Percentiles rank a stretch among this genome's conserved stretches.
These are phyloP conservation scores for Drosophila orena DNA, from an alignment of 1,140 invertebrate genomes.

Conservation along the genomic window DNA sequence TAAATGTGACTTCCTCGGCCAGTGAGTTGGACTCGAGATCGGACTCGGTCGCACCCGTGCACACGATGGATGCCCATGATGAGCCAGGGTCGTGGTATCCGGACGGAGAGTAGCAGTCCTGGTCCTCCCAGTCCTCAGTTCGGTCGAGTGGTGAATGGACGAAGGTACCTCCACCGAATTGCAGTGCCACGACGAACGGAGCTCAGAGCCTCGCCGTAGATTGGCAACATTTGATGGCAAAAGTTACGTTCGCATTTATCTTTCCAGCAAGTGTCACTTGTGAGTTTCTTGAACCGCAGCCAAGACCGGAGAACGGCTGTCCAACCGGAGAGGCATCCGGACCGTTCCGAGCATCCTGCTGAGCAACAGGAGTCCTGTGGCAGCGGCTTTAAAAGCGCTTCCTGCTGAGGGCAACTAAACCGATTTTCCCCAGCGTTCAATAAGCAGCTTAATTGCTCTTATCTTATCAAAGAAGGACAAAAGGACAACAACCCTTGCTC, in stretches of 20 bases:
- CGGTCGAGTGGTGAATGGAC: constrained; percentile 33
- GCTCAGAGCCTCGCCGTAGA: constrained; percentile 43
- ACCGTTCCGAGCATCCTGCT: constrained; percentile 5
- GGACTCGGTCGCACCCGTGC: background rate
- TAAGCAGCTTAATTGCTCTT: constrained; percentile 47
- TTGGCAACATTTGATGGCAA: constrained; percentile 83
- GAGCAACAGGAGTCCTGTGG: constrained; percentile 31
- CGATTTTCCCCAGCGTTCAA: constrained; percentile 30
- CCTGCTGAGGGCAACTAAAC: constrained; percentile 23
- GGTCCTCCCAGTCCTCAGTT: background rate
- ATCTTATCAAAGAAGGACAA: background rate
- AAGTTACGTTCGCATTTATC: constrained; percentile 81
- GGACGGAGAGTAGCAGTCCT: background rate
- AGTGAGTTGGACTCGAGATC: constrained; percentile 4
- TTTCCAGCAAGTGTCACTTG: constrained; percentile 79
- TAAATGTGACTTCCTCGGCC: constrained; percentile 69
- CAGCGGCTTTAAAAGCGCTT: constrained; percentile 31
- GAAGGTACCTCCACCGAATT: constrained; percentile 26
- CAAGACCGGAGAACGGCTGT: constrained; percentile 50
- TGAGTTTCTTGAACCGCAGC: constrained; percentile 80
- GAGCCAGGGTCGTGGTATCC: constrained; percentile 6
- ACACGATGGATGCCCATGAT: constrained; percentile 16
- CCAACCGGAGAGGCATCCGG: constrained; percentile 17
- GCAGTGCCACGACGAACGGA: constrained; percentile 25
- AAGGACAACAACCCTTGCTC: background rate